These are phyloP conservation scores for Epinephelus moara DNA, from an alignment of 2,113 vertebrate genomes.

Conservation along the genomic window DNA sequence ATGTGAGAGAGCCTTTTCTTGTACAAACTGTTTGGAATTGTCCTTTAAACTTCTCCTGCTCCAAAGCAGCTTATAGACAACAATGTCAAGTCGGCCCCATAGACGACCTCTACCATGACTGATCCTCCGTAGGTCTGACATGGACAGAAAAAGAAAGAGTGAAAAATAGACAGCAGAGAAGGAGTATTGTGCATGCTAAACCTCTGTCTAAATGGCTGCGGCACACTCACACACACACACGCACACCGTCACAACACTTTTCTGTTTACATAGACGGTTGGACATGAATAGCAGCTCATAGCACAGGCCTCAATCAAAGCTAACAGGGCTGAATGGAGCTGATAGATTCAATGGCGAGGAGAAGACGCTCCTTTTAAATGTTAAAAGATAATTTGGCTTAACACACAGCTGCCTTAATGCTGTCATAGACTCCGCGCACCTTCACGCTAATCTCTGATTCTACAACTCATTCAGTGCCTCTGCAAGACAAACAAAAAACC, in stretches of 20 bases:
- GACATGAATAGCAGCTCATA: slow-evolving; percentile 34
- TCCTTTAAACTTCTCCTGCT: slow-evolving; percentile 68
- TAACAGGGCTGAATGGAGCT: slow-evolving; percentile 34
- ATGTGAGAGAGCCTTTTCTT: slow-evolving; percentile 49
- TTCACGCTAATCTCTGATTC: not conserved
- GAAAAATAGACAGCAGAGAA: slow-evolving; percentile 30
- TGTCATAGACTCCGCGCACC: not conserved
- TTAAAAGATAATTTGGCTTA: slow-evolving; percentile 23
- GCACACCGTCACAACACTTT: slow-evolving; percentile 7
- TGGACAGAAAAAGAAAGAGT: slow-evolving; percentile 35
- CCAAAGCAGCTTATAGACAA: slow-evolving; percentile 77
- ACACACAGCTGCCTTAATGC: slow-evolving; percentile 13
- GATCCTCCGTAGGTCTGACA: slow-evolving; percentile 60
- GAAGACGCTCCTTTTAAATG: slow-evolving; percentile 36
- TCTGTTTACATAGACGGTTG: slow-evolving; percentile 43
- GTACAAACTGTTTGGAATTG: slow-evolving; percentile 60
- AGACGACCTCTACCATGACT: slow-evolving; percentile 70
- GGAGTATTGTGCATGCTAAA: slow-evolving; percentile 38
- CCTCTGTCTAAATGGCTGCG: slow-evolving; percentile 34
- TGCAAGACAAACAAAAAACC: slow-evolving; percentile 18
- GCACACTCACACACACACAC: not conserved
- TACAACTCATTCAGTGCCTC: not conserved
- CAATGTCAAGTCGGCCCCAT: slow-evolving; percentile 69
- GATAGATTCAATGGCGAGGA: slow-evolving; percentile 26
- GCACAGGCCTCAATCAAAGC: slow-evolving; percentile 53